Base-by-base conservation (phyloP, 2,797 vertebrate species). In the Pristis pectinata region DNA sequence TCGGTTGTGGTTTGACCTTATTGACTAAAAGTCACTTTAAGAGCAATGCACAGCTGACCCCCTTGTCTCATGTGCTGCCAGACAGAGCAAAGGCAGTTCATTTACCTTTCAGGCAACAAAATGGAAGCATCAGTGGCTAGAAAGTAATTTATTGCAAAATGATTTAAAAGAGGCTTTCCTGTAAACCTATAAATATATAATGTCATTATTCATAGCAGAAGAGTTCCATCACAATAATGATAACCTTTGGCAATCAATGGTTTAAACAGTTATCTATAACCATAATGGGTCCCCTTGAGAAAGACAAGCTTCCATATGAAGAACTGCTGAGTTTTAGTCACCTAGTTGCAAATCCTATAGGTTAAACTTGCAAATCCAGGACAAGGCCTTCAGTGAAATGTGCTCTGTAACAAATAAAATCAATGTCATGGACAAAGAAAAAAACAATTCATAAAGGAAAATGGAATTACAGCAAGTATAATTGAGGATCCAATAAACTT, bases 1-100 rank as follows among this genome's bases (percentile, higher is more conserved):
- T 17, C 93, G 44, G 92, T 74, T 49, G 67, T 93, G 67, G 92
- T 53, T 74, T 93, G 92, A 67, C 59, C 87, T 87, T 91, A 91
- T 91, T 67, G 37, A 70, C 41, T 74, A 93, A 93, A 74, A 44
- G 13, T 74, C 67, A 53, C 22, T 74, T 93, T 15, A 72, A 93
- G 27, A 41, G 67, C 67, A 49, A 2, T 30, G 13, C 27, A 93
- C 67, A 53, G 37, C 92, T 74, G 37, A 74, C 67, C 67, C 24
- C 13, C 15, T 17, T 93, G 67, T 74, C 92, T 53, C 44, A 74
- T 70, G 49, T 6, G 5, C 7, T 70, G 24, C n/a, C 41, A 70
- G n/a, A 70, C 64, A 74, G 67, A 74, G 22, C 5, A 11, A 93
- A 53, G 67, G 11, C 10, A 53, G 41, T 49, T 49, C 41, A 53